These are phyloP conservation scores for Lasioglossum albipes DNA, from an alignment of 1,140 invertebrate genomes.

Conservation along the genomic window DNA sequence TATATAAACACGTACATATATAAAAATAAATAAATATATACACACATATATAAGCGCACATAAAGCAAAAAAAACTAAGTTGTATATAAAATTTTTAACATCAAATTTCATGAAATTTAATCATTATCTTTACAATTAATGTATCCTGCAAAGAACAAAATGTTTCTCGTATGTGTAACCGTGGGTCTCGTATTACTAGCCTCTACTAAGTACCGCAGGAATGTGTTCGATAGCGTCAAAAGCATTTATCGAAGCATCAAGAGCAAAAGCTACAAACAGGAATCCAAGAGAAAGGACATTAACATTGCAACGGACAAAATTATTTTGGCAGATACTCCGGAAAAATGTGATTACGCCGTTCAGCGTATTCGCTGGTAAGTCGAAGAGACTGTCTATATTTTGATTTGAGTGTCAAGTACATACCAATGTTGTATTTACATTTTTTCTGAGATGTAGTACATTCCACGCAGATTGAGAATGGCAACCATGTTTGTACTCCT, in stretches of 20 bases:
- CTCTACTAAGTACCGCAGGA: constrained; percentile 77
- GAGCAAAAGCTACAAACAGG: constrained; percentile 44
- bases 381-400: not conserved
- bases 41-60: constrained; percentile 6
- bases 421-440: not conserved
- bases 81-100: constrained; percentile 47
- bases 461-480: not conserved
- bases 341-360: constrained; percentile 76
- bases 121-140: constrained; percentile 55
- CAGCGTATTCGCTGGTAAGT: constrained; percentile 75
- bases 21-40: not conserved
- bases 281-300: constrained; percentile 51
- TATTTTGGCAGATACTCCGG: constrained; percentile 74
- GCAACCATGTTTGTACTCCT: not conserved
- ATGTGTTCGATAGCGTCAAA: constrained; percentile 74
- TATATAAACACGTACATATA: constrained; percentile 2
- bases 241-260: constrained; percentile 70
- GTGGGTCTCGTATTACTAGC: constrained; percentile 74
- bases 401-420: not conserved
- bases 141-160: constrained; percentile 66
- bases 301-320: constrained; percentile 69
- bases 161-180: constrained; percentile 75
- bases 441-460: not conserved
- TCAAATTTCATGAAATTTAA: constrained; percentile 14
- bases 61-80: constrained; percentile 17